Conservation (phyloP, 2,113 vertebrate genomes). For the Corythoichthys haematopterus region DNA sequence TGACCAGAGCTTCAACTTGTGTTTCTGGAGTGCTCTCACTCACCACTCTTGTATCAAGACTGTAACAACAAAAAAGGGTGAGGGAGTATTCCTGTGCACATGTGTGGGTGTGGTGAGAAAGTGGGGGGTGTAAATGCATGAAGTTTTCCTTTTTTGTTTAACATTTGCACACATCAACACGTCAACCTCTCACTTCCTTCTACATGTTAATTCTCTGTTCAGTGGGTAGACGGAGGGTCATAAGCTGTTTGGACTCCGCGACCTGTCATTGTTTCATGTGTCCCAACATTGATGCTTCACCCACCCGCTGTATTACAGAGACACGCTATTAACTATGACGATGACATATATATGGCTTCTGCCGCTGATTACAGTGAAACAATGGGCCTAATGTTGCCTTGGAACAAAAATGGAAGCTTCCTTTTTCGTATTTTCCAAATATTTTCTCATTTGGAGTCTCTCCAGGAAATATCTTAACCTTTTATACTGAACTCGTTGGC, state of each 20-base stretch:
- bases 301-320: conserved; percentile 5
- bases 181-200: not conserved
- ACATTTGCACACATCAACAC: not conserved
- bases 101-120: conserved; percentile 5
- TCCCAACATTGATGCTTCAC: conserved; percentile 8
- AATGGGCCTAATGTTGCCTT: conserved; percentile 29
- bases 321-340: conserved; percentile 27
- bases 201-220: not conserved
- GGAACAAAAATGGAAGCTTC: conserved; percentile 5
- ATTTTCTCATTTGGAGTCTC: not conserved
- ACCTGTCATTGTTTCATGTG: conserved; percentile 44
- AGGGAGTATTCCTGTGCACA: not conserved
- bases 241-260: conserved; percentile 11
- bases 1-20: conserved; percentile 9
- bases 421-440: not conserved
- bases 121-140: conserved; percentile 2
- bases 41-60: conserved; percentile 9
- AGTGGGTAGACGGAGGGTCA: conserved; percentile 16
- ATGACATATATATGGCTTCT: conserved; percentile 51
- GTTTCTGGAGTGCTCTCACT: conserved; percentile 14
- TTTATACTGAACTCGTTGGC: too few relatives aligned
- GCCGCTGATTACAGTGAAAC: conserved; percentile 43
- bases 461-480: not conserved
- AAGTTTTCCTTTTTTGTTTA: not conserved
- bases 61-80: not conserved